These are phyloP conservation scores for Octopus bimaculoides DNA, from an alignment of 1,140 invertebrate genomes.

Conservation along the genomic window DNA sequence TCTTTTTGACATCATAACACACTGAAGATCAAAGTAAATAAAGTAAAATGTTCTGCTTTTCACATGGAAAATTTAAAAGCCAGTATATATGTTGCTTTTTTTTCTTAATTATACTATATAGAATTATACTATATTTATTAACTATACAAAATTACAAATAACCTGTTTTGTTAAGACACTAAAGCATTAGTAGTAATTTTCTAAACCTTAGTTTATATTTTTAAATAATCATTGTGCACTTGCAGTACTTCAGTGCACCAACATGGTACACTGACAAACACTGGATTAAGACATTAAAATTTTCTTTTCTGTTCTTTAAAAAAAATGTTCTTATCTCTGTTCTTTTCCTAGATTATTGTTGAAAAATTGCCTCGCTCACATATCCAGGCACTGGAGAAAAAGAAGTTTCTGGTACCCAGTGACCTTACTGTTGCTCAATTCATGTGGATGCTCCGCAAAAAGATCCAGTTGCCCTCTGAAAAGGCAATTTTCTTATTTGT, in stretches of 20 bases:
- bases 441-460: conserved; percentile 62
- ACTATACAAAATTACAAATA: too few relatives aligned
- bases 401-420: conserved; percentile 60
- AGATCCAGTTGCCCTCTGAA: conserved; percentile 58
- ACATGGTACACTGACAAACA: background rate
- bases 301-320: conserved; percentile 11
- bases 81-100: too few relatives aligned
- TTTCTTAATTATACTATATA: too few relatives aligned
- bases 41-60: too few relatives aligned
- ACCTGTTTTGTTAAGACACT: too few relatives aligned
- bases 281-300: background rate
- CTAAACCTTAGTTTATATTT: background rate
- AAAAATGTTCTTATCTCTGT: conserved; percentile 13
- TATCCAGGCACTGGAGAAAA: conserved; percentile 59
- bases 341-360: conserved; percentile 55
- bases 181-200: too few relatives aligned
- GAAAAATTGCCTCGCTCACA: conserved; percentile 58
- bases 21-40: too few relatives aligned
- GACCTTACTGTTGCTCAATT: conserved; percentile 63
- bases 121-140: too few relatives aligned
- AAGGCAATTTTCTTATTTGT: conserved; percentile 62
- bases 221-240: background rate
- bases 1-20: too few relatives aligned
- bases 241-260: background rate
- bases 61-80: too few relatives aligned